Percentiles rank a stretch among this genome's conserved stretches.
These are phyloP conservation scores for Diphyllodes magnificus DNA, from an alignment of 2,113 vertebrate species.

Conservation along the genomic window DNA sequence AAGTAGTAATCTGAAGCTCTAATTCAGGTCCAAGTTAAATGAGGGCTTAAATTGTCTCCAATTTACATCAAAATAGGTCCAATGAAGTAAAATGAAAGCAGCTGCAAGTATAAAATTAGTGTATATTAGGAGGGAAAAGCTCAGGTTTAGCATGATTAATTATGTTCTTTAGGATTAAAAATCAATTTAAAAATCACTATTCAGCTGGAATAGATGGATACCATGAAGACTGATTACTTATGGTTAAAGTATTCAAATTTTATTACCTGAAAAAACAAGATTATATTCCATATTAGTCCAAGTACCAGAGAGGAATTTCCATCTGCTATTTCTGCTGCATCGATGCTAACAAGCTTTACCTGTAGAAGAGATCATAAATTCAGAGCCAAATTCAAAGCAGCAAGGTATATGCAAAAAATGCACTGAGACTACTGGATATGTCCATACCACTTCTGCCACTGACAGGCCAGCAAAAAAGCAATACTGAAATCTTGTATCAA, in stretches of 20 bases:
- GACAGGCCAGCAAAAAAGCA: neutral
- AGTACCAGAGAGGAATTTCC: slow-evolving; percentile 93
- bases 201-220: neutral
- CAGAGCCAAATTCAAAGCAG: neutral
- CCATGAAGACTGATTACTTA: neutral
- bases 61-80: slow-evolving; percentile 9
- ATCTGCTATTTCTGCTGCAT: slow-evolving; percentile 90
- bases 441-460: neutral
- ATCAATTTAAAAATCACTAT: neutral
- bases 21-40: slow-evolving; percentile 30
- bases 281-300: slow-evolving; percentile 98
- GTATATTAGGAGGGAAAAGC: neutral
- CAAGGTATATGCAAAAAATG: neutral
- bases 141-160: neutral
- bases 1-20: slow-evolving; percentile 12
- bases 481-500: neutral
- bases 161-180: slow-evolving; percentile 1
- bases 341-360: slow-evolving; percentile 96
- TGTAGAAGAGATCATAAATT: slow-evolving; percentile 47
- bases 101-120: slow-evolving; percentile 2
- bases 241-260: neutral
- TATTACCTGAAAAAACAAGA: slow-evolving; percentile 96
- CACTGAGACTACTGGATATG: neutral
- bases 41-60: neutral
- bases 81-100: slow-evolving; percentile 34